A percentile compares a stretch with the other conserved stretches of the same genome.
These are phyloP conservation scores for Eueremaeus valkanovi DNA, from an alignment of 2,888 invertebrate genomes.

Conservation along the genomic window DNA sequence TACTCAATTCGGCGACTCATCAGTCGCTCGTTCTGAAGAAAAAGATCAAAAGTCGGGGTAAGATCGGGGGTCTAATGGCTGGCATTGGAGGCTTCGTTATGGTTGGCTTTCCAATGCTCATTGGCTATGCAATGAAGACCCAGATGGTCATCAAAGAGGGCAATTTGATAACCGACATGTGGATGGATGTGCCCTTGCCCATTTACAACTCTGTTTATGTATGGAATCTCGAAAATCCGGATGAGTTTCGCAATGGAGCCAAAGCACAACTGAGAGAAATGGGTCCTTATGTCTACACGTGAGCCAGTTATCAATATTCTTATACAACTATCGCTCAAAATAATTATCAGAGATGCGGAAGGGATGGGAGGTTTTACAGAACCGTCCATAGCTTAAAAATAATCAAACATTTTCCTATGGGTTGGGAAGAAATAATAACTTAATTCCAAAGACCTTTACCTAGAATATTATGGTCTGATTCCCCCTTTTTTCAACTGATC, in stretches of 20 bases:
- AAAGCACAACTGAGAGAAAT: slow-evolving; percentile 48
- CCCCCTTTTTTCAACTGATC: no score
- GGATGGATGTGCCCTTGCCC: slow-evolving; percentile 44
- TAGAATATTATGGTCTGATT: no score
- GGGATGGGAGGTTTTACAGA: no score
- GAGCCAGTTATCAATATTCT: slow-evolving; percentile 20
- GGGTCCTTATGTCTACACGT: slow-evolving; percentile 51
- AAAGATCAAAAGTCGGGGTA: no score
- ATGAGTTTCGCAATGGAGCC: slow-evolving; percentile 49
- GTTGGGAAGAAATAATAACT: no score
- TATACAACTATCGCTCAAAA: not conserved
- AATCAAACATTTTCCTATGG: no score
- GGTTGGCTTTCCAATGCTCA: not conserved
- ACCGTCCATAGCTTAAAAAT: no score
- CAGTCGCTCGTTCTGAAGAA: no score
- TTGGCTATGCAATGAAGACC: not conserved
- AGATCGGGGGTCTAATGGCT: not conserved
- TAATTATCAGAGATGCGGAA: no score
- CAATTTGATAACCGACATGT: slow-evolving; percentile 42
- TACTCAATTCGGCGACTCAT: no score
- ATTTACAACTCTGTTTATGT: slow-evolving; percentile 48
- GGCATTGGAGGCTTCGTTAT: not conserved
- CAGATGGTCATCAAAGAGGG: slow-evolving; percentile 38
- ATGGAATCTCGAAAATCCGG: slow-evolving; percentile 51
- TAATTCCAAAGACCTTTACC: no score